Conservation (phyloP, 1,140 invertebrate genomes). For the Parapsyche elsis region DNA sequence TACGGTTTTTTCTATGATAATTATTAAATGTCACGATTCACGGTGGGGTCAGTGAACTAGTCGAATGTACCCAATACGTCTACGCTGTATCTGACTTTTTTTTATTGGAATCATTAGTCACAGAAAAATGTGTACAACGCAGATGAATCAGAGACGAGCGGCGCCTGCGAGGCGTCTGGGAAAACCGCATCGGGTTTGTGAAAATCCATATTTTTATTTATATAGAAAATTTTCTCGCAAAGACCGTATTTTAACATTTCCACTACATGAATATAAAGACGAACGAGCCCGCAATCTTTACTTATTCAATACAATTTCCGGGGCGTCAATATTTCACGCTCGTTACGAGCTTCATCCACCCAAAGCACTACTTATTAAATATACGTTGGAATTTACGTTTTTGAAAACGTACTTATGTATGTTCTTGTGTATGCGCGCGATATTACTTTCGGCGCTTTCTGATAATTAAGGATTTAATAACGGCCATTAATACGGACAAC, state of each 20-base stretch:
- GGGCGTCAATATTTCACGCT: too few species aligned
- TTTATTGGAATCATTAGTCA: background rate
- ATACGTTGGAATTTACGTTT: background rate
- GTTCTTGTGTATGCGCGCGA: background rate
- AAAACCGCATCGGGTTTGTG: background rate
- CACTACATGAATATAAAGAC: too few species aligned
- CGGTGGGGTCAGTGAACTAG: too few species aligned
- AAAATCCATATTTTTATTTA: background rate
- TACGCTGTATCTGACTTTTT: too few species aligned
- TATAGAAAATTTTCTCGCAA: too few species aligned
- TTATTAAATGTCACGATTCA: too few species aligned
- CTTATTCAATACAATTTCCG: too few species aligned
- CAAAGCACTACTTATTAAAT: background rate
- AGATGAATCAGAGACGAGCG: constrained; percentile 1
- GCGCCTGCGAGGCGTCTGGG: background rate
- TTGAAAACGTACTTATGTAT: background rate
- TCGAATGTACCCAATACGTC: too few species aligned
- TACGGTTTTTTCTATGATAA: too few species aligned
- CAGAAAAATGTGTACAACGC: background rate
- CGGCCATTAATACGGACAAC: constrained; percentile 15
- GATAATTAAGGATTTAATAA: constrained; percentile 28
- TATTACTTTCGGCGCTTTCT: background rate
- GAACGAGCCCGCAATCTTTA: too few species aligned
- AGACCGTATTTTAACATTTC: too few species aligned
- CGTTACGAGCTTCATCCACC: too few species aligned